These are phyloP conservation scores for Pedicia rivosa DNA, from an alignment of 2,888 invertebrate genomes.

Conservation along the genomic window DNA sequence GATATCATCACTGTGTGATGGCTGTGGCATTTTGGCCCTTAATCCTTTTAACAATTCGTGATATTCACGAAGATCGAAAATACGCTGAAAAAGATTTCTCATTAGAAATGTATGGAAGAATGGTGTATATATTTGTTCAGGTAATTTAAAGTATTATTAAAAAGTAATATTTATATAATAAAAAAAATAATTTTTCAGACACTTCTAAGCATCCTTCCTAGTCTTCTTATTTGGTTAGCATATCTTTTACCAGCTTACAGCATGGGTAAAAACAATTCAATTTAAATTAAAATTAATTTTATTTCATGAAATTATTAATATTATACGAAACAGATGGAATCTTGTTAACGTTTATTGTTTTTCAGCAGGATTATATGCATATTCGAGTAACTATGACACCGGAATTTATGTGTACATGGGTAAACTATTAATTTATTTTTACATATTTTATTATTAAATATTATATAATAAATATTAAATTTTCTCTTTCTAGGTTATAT, in stretches of 20 bases:
- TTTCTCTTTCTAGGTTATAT: constrained; percentile 41
- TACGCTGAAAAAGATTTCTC: constrained; percentile 67
- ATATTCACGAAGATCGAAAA: constrained; percentile 33
- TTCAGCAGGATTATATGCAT: constrained; percentile 64
- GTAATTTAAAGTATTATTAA: constrained; percentile 32
- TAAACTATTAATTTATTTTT: constrained; percentile 22
- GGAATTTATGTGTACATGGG: constrained; percentile 59
- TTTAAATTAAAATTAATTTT: no score
- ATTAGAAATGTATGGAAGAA: constrained; percentile 63
- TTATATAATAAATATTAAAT: not conserved
- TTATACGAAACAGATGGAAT: no score
- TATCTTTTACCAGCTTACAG: constrained; percentile 79
- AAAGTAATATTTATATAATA: not conserved
- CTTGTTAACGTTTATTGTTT: no score
- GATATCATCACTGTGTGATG: constrained; percentile 73
- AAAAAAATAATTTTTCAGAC: constrained; percentile 57
- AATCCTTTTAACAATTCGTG: constrained; percentile 38
- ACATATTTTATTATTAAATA: not conserved
- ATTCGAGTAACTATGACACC: constrained; percentile 44
- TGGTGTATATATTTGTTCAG: constrained; percentile 64
- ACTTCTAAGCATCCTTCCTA: constrained; percentile 43
- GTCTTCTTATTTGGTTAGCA: constrained; percentile 64
- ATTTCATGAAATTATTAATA: no score
- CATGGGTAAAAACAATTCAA: no score
- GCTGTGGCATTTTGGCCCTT: constrained; percentile 66